Base-by-base conservation (phyloP, 1,140 invertebrate genomes). In the Caenorhabditis inopinata region DNA sequence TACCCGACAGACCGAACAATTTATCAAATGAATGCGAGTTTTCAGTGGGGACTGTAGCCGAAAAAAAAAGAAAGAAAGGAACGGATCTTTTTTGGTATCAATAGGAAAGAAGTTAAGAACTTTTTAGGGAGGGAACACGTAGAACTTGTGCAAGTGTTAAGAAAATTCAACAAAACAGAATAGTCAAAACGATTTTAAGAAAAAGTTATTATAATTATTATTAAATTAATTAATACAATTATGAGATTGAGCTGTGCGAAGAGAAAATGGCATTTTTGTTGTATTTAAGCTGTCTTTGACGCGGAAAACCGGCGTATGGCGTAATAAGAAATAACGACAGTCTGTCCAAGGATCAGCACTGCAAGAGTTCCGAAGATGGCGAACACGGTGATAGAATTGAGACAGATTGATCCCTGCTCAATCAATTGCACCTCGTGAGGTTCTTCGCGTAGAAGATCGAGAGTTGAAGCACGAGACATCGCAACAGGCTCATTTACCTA, bases 241-340 rank as follows among this genome's bases (percentile, higher is more conserved):
- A 32, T 58, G 51, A 58, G 51, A 58, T 58, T 58, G 58, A 38
- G 58, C 32, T n/a, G 32, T 68, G 29, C 21, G 49, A 16, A 25
- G 49, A 58, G 58, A 29, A 38, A 68, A 38, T 29, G 3, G n/a
- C 1, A 2, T 4, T 6, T 38, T 68, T 68, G 5, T 5, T n/a
- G 38, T 29, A 42, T 42, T 68, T 68, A 68, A 9, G 58, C 58
- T 9, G 58, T 68, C 32, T 79, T 79, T 47, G 42, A 35, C 6
- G 45, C 21, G 1, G 68, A 79, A 68, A 79, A 68, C 42, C 78
- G 78, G 32, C 77, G 81, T 32, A 82, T 23, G 42, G 80, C 51
- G 82, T 87, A 85, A 35, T 84, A 83, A 16, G 79, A 47, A n/a
- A 87, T 86, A 47, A 88, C 85, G 18, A 83, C 53, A 21, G 83